Base-by-base conservation (phyloP, 2,888 invertebrate species). In the Ochropleura plecta region DNA sequence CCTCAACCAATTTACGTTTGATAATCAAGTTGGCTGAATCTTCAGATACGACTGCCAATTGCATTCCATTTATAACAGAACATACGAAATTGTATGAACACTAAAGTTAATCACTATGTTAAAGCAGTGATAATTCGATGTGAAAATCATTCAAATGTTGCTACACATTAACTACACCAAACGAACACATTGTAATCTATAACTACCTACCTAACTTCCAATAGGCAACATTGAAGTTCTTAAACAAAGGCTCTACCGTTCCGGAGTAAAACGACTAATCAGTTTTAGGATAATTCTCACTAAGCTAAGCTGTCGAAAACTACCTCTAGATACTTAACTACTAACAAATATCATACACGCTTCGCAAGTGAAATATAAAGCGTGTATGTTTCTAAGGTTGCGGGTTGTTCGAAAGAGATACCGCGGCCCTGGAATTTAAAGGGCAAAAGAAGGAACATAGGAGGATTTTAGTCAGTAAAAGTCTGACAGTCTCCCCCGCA, bases 291-390 rank as follows among this genome's bases (percentile, higher is more conserved):
- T 79, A 71, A 70, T 70, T 79, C 62, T 57, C 44, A 18, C 20
- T 46, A 18, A 63, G 20, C 20, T 49, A 5, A 70, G 55, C 49
- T 12, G n/a, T 5, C 10, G 40, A 62, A 44, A 57, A 40, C 68
- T 44, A 62, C 18, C 30, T 44, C 30, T 12, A 42, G 0, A 12
- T 77, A 53, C 3, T 14, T 68, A 57, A 9, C 64, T n/a, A 55
- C 16, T 49, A 46, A 74, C 66, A 57, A 59, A 9, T 57, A n/a
- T n/a, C 63, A 40, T 82, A 63, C 72, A 70, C 79, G 83, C 85
- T 87, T 86, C 77, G 84, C 30, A 30, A 30, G 30, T 30, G 30
- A 30, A 30, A 30, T 30, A 30, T 30, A 30, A 30, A 30, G 30
- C 30, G 30, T 30, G 30, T 30, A 30, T 30, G 30, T 30, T 30